Base-by-base conservation (phyloP, 2,113 vertebrate genomes). In the Osmerus mordax region DNA sequence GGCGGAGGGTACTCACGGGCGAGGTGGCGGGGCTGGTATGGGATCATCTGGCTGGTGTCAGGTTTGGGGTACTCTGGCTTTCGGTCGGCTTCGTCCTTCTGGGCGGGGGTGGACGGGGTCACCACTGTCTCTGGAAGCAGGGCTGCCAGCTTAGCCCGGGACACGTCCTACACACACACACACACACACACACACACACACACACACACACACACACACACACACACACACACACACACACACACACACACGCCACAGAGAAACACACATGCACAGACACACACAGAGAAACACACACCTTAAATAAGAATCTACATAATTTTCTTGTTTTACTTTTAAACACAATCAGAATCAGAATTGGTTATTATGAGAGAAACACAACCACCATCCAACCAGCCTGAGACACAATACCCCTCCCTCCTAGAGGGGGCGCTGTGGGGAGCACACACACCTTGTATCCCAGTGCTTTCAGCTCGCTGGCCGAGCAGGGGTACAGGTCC, bases 1-100 rank as follows among this genome's bases (percentile, higher is more conserved):
- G 14, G 13, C 0, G 23, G 19, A 8, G 60, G 52, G 14, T 52
- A 91, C 96, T 87, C 94, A 99, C 97, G 96, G 79, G 98, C 96
- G 76, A 98, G 92, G 85, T 99, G 98, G 73, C 97, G 93, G 21
- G 97, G 97, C 91, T 99, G 97, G 84, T 97, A 99, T 65, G 97
- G 96, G 87, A 98, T 98, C 97, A 99, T 99, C 83, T 99, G 97
- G 72, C 95, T 95, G 23, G 95, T 98, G 89, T 99, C 97, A 8
- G 97, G 97, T 89, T 99, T 99, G 23, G 97, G 97, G 84, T 99
- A 99, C 73, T 99, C 97, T 0, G 97, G 97, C 87, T 98, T 99
- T 78, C 96, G 93, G 86, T 98, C 97, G 0, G 87, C 92, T 82
- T 99, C 98, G 18, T 99, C 97, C 88, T 99, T 99, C 74, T 92